These are phyloP conservation scores for Ceyx margarethae DNA, from an alignment of 2,113 vertebrate genomes.

Conservation along the genomic window DNA sequence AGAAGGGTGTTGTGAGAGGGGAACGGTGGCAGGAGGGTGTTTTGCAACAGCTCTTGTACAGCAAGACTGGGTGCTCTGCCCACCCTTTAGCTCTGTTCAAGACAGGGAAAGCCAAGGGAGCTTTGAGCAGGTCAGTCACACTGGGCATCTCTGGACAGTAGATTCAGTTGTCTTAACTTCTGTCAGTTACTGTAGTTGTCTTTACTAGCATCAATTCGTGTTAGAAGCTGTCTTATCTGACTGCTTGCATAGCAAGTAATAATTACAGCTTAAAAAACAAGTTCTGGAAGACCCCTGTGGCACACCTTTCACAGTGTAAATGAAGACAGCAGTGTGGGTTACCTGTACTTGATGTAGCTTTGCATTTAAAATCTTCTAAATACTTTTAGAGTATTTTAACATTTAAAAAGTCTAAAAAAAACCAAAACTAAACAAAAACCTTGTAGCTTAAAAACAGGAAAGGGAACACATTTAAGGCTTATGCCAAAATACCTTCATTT, in stretches of 20 bases:
- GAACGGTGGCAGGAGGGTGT: not conserved
- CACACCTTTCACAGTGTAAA: not conserved
- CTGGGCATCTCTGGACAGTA: too few species aligned
- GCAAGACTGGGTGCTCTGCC: not conserved
- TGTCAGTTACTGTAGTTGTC: not conserved
- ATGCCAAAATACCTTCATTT: not conserved
- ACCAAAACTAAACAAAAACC: too few species aligned
- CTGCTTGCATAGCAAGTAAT: not conserved
- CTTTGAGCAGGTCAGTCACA: not conserved
- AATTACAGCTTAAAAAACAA: not conserved
- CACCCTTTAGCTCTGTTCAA: rapidly evolving
- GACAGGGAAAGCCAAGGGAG: not conserved
- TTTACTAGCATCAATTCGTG: not conserved
- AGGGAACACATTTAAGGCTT: not conserved
- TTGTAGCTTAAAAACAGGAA: not conserved
- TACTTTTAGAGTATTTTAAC: not conserved
- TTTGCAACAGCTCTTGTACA: not conserved
- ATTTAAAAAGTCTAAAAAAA: not conserved
- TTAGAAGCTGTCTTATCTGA: not conserved
- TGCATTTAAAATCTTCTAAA: not conserved
- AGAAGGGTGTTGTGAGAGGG: rapidly evolving
- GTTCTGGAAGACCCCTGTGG: not conserved
- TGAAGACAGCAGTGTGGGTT: rapidly evolving
- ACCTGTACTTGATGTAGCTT: not conserved
- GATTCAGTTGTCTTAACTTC: not conserved